These are phyloP conservation scores for Chalcosyrphus nemorum DNA, from an alignment of 2,888 invertebrate genomes.

Conservation along the genomic window DNA sequence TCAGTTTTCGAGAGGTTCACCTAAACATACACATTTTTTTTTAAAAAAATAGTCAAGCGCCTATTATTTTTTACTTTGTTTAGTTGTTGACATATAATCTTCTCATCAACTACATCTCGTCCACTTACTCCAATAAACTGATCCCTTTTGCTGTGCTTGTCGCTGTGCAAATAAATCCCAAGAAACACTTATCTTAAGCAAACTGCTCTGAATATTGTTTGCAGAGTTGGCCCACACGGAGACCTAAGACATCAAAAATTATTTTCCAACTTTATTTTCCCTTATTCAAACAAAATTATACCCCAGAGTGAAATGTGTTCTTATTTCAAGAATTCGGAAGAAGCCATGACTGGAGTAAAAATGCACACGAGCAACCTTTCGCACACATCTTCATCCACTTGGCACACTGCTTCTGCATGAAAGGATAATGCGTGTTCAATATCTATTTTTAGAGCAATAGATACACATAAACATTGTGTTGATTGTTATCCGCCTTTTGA, in stretches of 20 bases:
- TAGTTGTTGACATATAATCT: no score
- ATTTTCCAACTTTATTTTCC: background rate
- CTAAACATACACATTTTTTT: no score
- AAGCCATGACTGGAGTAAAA: background rate
- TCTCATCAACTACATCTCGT: no score
- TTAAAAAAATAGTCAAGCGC: no score
- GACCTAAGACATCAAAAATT: background rate
- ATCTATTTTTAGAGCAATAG: slow-evolving; percentile 10
- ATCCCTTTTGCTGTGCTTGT: no score
- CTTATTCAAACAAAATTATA: slow-evolving; percentile 17
- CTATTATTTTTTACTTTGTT: no score
- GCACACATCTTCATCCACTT: background rate
- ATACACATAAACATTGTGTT: slow-evolving; percentile 1
- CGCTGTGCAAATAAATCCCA: background rate
- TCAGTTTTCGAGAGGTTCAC: no score
- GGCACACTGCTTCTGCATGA: background rate
- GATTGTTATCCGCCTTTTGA: slow-evolving; percentile 7
- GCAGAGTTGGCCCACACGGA: background rate
- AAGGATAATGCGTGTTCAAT: slow-evolving; percentile 6
- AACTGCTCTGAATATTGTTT: background rate
- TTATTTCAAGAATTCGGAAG: background rate
- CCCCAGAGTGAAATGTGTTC: slow-evolving; percentile 2
- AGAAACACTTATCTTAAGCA: slow-evolving; percentile 1
- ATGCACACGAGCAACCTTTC: background rate
- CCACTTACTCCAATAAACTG: no score